phyloP scores from a whole-genome alignment of 2,797 vertebrate species.

The Melanitta fusca region DNA sequence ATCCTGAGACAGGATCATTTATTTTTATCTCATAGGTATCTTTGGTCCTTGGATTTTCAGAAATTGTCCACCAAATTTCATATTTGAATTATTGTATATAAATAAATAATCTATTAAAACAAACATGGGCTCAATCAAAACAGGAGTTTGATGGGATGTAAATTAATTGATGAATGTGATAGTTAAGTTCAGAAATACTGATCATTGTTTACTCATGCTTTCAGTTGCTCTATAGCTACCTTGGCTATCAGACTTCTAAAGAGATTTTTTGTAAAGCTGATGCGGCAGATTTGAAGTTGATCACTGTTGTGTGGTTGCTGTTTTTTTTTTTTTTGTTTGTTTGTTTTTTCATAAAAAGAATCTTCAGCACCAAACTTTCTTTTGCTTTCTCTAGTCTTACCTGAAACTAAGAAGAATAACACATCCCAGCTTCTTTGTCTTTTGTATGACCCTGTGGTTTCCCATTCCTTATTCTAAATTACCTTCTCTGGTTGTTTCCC shows the following conservation, averaged over 20 bases:
- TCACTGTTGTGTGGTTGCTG: background rate
- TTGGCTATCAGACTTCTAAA: background rate
- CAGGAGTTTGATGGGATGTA: background rate
- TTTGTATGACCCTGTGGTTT: background rate
- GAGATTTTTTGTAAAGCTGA: background rate
- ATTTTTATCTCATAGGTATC: background rate
- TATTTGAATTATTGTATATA: background rate
- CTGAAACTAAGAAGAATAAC: background rate
- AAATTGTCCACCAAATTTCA: background rate
- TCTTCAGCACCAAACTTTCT: background rate
- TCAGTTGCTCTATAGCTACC: background rate
- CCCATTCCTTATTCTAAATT: background rate
- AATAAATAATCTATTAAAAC: background rate
- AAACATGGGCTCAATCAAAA: background rate
- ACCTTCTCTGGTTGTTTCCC: background rate
- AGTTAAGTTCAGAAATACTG: background rate
- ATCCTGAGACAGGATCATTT: background rate
- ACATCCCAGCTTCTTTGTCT: background rate
- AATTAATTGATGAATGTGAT: background rate
- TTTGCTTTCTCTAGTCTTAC: background rate
- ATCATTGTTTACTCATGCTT: background rate
- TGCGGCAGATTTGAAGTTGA: background rate
- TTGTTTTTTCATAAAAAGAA: background rate
- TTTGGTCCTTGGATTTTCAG: background rate
- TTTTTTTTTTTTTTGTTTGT: no score